Evolutionary conservation across 2,113 vertebrate genomes (phyloP), one percentile per base, ranked within the genome.

Genomic region (Callionymus lyra): DNA sequence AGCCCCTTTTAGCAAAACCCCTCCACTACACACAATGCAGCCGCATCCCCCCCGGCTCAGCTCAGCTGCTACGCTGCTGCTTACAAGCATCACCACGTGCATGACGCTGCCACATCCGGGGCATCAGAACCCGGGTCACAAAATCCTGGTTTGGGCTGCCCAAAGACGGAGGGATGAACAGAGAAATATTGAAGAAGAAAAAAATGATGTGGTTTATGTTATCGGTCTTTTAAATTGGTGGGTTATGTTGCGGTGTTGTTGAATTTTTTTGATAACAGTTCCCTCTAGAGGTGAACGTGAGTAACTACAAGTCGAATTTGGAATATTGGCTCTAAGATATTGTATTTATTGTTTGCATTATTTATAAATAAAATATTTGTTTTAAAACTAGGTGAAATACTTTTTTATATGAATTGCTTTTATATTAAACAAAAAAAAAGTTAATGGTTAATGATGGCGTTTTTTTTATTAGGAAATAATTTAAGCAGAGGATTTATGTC

Each of bases 61-160:
- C 58, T 45, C 44, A 9, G 53, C 52, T 54, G 54, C 67, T 36
- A 74, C 37, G 72, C 71, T 78, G 56, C 63, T 70, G 60, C 55
- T 45, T 16, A 63, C 56, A n/a, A 9, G 63, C 72, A 62, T 73
- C 56, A 53, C 64, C 69, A 58, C 58, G 52, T 73, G 79, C 79
- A 82, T 80, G 79, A n/a, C 43, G 44, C 55, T 53, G 53, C 67
- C 65, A 55, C 21, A 27, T 27, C 21, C 21, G 4, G n/a, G 21
- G 21, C 21, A 27, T 27, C 21, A 27, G 21, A 27, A 27, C 21
- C 21, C 4, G 21, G 21, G 21, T 27, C 21, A 27, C 4, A n/a
- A 5, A 27, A 8, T 27, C 21, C 8, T 27, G 17, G 2, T 49
- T n/a, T 40, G 42, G 59, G 62, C 69, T 72, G 70, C 66, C 62